Evolutionary conservation across 2,113 vertebrate genomes (phyloP), one percentile per base, ranked within the genome.

Genomic region (Proterorhinus semilunaris): DNA sequence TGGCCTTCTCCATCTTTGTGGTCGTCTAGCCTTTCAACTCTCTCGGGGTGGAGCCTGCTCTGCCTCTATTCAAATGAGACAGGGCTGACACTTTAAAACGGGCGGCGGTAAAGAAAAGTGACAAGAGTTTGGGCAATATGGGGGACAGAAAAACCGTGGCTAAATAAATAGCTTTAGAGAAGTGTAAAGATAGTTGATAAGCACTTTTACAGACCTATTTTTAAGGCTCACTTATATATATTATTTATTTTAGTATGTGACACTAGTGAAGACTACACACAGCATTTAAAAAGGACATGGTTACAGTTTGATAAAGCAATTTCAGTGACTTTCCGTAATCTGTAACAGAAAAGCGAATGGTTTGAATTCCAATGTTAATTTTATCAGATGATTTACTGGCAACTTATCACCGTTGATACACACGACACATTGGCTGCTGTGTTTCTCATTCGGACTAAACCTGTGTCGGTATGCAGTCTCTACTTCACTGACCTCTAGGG

Each of bases 21-120:
- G 82, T 90, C 90, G 88, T 89, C 90, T 90, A 88, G 89, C 92
- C 89, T 93, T 91, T 85, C 72, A 92, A 90, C 91, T 92, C 90
- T 80, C 90, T 87, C 80, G 87, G 90, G 76, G 87, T 81, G 90
- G 90, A 89, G 92, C 92, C 87, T 90, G 77, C 76, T 71, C 89
- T 82, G 68, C 85, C 83, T 90, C 85, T 76, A 93, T 93, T 91
- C 89, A 93, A 93, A 85, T 87, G 89, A 91, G 80, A 71, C 17
- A 51, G 82, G 85, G 84, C 83, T 76, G 90, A 83, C 85, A 86
- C 77, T 87, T 84, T 17, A 75, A 74, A 71, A 75, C 90, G 89
- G 91, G 89, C 84, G 82, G 78, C n/a, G 62, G 65, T 16, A 74
- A 75, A 73, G 83, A 74, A 83, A 85, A 75, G 87, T 74, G 62